These are phyloP conservation scores for Ditula angustiorana DNA, from an alignment of 2,888 invertebrate genomes.

Conservation along the genomic window DNA sequence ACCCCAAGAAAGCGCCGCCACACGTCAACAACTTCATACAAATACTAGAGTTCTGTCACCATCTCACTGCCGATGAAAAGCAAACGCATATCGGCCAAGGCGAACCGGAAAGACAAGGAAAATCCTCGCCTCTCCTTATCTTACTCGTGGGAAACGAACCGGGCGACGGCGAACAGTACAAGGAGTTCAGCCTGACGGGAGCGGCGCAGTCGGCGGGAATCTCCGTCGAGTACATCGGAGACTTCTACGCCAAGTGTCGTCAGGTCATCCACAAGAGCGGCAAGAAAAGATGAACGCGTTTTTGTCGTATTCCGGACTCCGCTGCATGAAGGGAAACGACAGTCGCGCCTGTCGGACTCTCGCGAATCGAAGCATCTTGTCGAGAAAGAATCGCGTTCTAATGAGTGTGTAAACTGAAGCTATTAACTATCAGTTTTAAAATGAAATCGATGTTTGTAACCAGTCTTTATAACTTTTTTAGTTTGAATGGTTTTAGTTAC, in stretches of 20 bases:
- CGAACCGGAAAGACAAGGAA: constrained; percentile 65
- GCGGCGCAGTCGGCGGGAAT: constrained; percentile 93
- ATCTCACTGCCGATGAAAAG: constrained; percentile 84
- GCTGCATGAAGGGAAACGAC: constrained; percentile 59
- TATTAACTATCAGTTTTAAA: constrained; percentile 22
- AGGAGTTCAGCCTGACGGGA: constrained; percentile 90
- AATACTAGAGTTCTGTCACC: constrained; percentile 94
- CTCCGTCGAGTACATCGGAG: constrained; percentile 91
- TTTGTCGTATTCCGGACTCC: constrained; percentile 57
- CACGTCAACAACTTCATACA: constrained; percentile 90
- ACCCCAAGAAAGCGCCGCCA: constrained; percentile 74
- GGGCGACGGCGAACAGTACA: constrained; percentile 80
- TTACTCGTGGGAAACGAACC: constrained; percentile 89
- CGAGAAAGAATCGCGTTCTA: constrained; percentile 45
- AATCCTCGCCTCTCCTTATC: constrained; percentile 88
- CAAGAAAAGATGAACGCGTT: constrained; percentile 77
- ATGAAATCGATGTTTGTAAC: constrained; percentile 21
- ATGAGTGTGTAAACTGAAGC: constrained; percentile 21
- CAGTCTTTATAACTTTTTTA: constrained; percentile 13
- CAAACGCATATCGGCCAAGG: constrained; percentile 68
- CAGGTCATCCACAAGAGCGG: constrained; percentile 84
- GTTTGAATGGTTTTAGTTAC: constrained; percentile 19
- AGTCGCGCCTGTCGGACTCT: constrained; percentile 53
- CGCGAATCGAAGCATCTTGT: constrained; percentile 53
- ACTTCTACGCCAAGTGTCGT: constrained; percentile 95